Conservation (phyloP, 2,113 vertebrate species). For the Macaca nemestrina region DNA sequence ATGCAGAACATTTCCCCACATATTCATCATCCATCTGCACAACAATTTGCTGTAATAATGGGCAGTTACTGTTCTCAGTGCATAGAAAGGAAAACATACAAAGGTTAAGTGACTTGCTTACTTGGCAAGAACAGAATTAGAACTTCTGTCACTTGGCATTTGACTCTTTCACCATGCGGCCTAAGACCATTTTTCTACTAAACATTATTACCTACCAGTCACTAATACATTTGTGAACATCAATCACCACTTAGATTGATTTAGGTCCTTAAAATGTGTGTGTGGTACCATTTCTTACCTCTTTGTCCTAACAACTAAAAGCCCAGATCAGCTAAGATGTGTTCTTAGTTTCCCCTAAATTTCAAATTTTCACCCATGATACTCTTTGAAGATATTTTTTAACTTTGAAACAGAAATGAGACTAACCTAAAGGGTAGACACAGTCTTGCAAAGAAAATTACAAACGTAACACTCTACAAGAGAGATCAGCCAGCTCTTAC, state of each 20-base stretch:
- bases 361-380: neutral
- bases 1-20: neutral
- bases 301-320: neutral
- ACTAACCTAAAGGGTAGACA: neutral
- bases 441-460: neutral
- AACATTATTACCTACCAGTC: neutral
- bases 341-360: neutral
- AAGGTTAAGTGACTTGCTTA: conserved; percentile 22
- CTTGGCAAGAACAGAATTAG: conserved; percentile 22
- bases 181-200: conserved; percentile 13
- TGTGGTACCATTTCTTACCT: neutral
- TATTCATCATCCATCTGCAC: neutral
- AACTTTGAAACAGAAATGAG: neutral
- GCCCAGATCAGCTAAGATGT: neutral
- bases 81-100: neutral
- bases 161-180: neutral
- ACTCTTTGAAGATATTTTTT: neutral
- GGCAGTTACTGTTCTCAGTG: neutral
- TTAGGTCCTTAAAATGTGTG: neutral
- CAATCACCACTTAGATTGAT: neutral
- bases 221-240: neutral
- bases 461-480: neutral
- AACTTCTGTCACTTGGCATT: neutral
- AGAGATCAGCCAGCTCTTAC: neutral
- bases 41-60: neutral